Base-by-base conservation (phyloP, 2,797 vertebrate genomes). In the Smutsia temminckii region DNA sequence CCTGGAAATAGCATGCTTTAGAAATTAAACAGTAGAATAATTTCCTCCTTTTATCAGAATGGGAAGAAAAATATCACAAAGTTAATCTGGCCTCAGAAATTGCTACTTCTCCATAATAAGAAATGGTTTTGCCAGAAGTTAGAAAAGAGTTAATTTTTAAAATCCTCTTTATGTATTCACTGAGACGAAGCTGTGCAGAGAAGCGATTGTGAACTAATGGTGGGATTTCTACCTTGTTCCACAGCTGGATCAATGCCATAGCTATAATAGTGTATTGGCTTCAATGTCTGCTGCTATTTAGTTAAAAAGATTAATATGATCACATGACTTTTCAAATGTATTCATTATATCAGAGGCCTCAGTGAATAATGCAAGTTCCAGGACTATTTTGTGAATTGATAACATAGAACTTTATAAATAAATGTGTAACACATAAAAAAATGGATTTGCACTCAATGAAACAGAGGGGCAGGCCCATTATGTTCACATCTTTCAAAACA, bases 301-400 rank as follows among this genome's bases (percentile, higher is more conserved):
- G 27, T 74, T 89, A 66, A 94, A 91, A 93, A 90, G 46, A 90
- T 40, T 64, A 93, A 78, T 53, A 87, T 59, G 32, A 64, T 85
- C 75, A 92, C 42, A 80, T n/a, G 78, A 93, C 66, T 93, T 91
- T 85, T 93, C 90, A 92, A 95, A 90, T 94, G 61, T 92, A 90
- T 69, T 85, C 84, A 77, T 84, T 66, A 85, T 93, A 81, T 75
- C 74, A 77, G 57, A 95, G 72, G 71, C 23, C 55, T 92, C 87
- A 8, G 53, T 93, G 68, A 85, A 66, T 81, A 85, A 91, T 63
- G 14, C 29, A 72, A 94, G 92, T 46, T 66, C 34, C 72, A 72
- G 90, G 37, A 85, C 64, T 88, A 93, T 93, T 96, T 93, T 84
- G 49, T 91, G 72, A 97, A 59, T 29, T 84, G 46, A 66, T 93